Conservation (phyloP, 1,140 invertebrate genomes). For the Watersipora subatra region DNA sequence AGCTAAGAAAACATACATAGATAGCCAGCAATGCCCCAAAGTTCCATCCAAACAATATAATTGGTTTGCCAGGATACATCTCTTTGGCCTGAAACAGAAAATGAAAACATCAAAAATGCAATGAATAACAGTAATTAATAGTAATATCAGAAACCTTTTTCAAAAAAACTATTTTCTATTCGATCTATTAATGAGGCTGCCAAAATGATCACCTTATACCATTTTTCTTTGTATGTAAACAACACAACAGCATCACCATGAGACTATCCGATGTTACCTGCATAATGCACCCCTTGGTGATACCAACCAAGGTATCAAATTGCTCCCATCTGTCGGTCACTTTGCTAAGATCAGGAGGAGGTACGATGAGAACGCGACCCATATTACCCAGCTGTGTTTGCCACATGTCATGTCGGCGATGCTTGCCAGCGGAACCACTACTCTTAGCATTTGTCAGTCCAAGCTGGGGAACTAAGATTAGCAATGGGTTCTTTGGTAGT, state of each 20-base stretch:
- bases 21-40: slow-evolving; percentile 56
- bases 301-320: background rate
- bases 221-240: background rate
- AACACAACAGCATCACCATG: background rate
- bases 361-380: background rate
- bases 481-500: background rate
- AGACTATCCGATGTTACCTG: background rate
- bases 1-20: slow-evolving; percentile 30
- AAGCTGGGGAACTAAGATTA: background rate
- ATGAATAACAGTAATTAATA: background rate
- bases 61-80: slow-evolving; percentile 54
- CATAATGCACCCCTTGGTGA: too few species aligned
- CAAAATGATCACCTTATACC: too few species aligned
- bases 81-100: slow-evolving; percentile 41
- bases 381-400: background rate
- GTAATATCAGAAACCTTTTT: background rate
- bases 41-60: slow-evolving; percentile 64
- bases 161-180: background rate
- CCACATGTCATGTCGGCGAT: background rate
- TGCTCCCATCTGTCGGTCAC: background rate
- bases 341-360: background rate
- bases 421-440: background rate
- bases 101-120: background rate
- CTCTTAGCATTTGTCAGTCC: background rate
- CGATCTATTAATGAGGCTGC: too few species aligned